Evolutionary conservation across 2,797 vertebrate genomes (phyloP).

Genomic region (Gastrophryne carolinensis): DNA sequence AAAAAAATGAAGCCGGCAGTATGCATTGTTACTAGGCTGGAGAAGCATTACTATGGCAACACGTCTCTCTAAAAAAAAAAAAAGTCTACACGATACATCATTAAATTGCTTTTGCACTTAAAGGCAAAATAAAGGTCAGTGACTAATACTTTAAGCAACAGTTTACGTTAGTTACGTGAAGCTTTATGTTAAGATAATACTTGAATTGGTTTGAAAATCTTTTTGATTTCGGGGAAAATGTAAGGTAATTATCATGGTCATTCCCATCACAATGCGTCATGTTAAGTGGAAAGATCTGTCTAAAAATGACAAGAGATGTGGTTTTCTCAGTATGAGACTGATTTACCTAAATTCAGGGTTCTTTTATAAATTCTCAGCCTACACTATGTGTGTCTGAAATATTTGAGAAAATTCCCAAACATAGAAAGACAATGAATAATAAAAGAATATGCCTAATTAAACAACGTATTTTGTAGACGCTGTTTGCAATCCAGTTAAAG

Average conservation of each 20-base stretch:
- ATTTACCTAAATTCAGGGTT: background rate
- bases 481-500: too few relatives aligned
- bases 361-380: background rate
- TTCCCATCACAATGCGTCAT: background rate
- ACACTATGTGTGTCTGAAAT: background rate
- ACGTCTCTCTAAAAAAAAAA: slow-evolving; percentile 33
- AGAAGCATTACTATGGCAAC: slow-evolving; percentile 46
- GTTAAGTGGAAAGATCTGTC: background rate
- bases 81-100: slow-evolving; percentile 32
- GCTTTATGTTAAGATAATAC: slow-evolving; percentile 1
- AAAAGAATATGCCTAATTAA: too few relatives aligned
- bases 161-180: background rate
- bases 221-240: background rate
- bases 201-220: background rate
- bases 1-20: slow-evolving; percentile 8
- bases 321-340: background rate
- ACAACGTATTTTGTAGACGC: too few relatives aligned
- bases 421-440: too few relatives aligned
- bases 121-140: slow-evolving; percentile 36
- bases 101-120: slow-evolving; percentile 52
- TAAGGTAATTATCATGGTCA: background rate
- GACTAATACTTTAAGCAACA: slow-evolving; percentile 31
- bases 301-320: background rate
- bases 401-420: background rate
- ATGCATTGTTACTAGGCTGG: slow-evolving; percentile 33